Evolutionary conservation across 1,140 invertebrate species (phyloP), one percentile per base, ranked within the genome.

Genomic region (Reticulitermes speratus): DNA sequence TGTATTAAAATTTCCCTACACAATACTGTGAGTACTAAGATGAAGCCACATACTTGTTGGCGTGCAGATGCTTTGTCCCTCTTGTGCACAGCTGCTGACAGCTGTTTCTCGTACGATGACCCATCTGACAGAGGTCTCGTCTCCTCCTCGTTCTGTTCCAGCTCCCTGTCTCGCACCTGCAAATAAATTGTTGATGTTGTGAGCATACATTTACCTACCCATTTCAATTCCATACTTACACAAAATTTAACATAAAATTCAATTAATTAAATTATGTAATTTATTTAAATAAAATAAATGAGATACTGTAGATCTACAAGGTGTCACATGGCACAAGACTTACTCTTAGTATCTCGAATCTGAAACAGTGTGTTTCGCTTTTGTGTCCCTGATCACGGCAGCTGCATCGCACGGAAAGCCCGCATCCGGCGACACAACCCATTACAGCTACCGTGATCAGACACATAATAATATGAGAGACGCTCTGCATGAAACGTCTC

Each of bases 121-220:
- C 91, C 92, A 88, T 94, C 93, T 45, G 93, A 94, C 87, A 94
- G 89, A 45, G 93, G 93, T 69, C 93, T 90, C 87, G 91, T 93
- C 87, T 94, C 93, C 87, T 91, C 90, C 32, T 88, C 88, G 38
- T 89, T 86, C 44, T 88, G 87, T 75, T 88, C 87, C 83, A 89
- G 83, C 48, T 89, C 89, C 85, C 89, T 89, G 87, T 91, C 90
- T 83, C 90, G 88, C 88, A 91, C 88, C 90, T 91, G 89, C 81
- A 88, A 88, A 23, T 48, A 84, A 83, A 52, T 12, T 55, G 38
- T 38, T 38, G 38, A 85, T 38, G 38, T 5, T 38, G 38, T 38
- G 23, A 87, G 45, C 23, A 87, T n/a, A 48, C 23, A 87, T 75
- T 75, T 75, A 75, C 69, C 23, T 75, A 19, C 52, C 52, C 48